A percentile compares a stretch with the other conserved stretches of the same genome.
phyloP scores from a whole-genome alignment of 2,888 invertebrate species.

The Osmoderma eremita region DNA sequence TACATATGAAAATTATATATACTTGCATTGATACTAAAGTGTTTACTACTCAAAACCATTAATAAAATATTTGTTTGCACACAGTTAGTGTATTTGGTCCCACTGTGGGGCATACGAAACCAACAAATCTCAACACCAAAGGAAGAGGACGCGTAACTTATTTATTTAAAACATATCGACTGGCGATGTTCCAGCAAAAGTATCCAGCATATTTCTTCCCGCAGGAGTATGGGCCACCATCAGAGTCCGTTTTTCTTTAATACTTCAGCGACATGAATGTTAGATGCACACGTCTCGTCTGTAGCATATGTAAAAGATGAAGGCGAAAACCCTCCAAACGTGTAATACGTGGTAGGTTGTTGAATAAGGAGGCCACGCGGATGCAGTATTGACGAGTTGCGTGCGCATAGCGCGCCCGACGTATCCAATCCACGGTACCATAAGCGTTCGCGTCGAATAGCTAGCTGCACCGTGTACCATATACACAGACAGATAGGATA shows the following conservation, averaged over 20 bases:
- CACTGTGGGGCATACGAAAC: background rate
- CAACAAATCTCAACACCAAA: background rate
- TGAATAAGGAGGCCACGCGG: constrained; percentile 41
- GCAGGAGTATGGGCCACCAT: constrained; percentile 10
- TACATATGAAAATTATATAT: too few species aligned
- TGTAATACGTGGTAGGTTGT: constrained; percentile 45
- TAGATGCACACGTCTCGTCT: constrained; percentile 37
- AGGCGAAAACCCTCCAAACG: constrained; percentile 38
- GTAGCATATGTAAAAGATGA: constrained; percentile 33
- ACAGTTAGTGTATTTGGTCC: too few species aligned
- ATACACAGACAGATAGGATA: too few species aligned
- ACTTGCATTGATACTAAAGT: too few species aligned
- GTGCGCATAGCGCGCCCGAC: constrained; percentile 51
- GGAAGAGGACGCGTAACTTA: constrained; percentile 6
- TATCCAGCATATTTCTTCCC: constrained; percentile 27
- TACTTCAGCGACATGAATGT: constrained; percentile 37
- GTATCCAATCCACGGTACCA: constrained; percentile 42
- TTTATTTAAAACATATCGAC: background rate
- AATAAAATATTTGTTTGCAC: too few species aligned
- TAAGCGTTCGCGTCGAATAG: constrained; percentile 9
- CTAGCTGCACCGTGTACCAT: constrained; percentile 10
- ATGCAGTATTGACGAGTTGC: constrained; percentile 57
- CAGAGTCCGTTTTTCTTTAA: constrained; percentile 11
- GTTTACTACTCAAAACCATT: too few species aligned
- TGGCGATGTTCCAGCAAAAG: background rate